Percentiles rank a stretch among this genome's conserved stretches.
These are phyloP conservation scores for Crossocerus cetratus DNA, from an alignment of 2,888 invertebrate genomes.

Conservation along the genomic window DNA sequence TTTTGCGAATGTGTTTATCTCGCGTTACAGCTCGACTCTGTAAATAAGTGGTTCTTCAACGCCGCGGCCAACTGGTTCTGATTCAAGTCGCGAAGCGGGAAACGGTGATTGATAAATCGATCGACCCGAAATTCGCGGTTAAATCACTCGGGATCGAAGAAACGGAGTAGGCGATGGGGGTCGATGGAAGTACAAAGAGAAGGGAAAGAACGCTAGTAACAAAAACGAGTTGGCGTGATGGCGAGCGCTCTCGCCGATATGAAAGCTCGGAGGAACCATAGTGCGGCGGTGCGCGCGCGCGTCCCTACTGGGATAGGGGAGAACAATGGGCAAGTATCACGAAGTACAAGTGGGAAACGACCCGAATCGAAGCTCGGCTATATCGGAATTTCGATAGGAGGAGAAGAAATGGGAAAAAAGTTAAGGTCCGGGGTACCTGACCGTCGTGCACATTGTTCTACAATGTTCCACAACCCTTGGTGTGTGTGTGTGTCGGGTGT, in stretches of 20 bases:
- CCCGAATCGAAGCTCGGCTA: slow-evolving; percentile 11
- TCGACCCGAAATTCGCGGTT: neutral
- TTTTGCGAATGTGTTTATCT: too few relatives aligned
- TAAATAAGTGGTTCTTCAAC: neutral
- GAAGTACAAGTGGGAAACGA: slow-evolving; percentile 17
- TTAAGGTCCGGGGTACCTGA: slow-evolving; percentile 19
- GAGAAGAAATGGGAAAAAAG: slow-evolving; percentile 17
- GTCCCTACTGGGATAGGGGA: neutral
- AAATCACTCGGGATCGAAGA: neutral
- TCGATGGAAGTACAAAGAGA: too few relatives aligned
- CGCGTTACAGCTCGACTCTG: too few relatives aligned
- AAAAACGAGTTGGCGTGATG: too few relatives aligned
- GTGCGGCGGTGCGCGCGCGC: too few relatives aligned
- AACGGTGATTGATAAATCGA: slow-evolving; percentile 11
- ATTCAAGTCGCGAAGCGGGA: too few relatives aligned
- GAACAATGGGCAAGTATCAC: slow-evolving; percentile 1
- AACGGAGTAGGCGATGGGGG: too few relatives aligned
- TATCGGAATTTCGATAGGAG: slow-evolving; percentile 20
- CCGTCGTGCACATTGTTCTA: slow-evolving; percentile 7
- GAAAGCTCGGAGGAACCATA: too few relatives aligned
- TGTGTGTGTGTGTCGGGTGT: slow-evolving; percentile 2
- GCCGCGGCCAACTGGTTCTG: neutral
- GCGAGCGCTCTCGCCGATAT: too few relatives aligned
- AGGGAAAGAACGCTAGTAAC: too few relatives aligned
- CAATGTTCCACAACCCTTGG: slow-evolving; percentile 30